Evolutionary conservation across 2,113 vertebrate species (phyloP), one percentile per base, ranked within the genome.

Genomic region (Centropristis striata): DNA sequence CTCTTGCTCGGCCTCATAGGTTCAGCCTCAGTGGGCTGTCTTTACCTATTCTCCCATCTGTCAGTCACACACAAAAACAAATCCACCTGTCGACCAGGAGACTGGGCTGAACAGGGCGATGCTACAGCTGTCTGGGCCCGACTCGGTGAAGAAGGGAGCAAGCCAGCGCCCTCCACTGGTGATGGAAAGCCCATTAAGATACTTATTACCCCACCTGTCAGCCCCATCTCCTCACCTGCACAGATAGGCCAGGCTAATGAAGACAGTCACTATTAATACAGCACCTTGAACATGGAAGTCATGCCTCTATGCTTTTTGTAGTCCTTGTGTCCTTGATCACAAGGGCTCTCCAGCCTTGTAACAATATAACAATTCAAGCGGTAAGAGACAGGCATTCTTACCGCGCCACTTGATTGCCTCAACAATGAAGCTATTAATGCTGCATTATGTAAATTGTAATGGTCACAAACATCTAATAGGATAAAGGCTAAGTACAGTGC

Each of bases 11-110:
- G 90, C 85, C 93, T 90, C 86, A 90, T 93, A 91, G 92, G 91
- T 94, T 95, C 93, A 91, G 92, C 90, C 87, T 92, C 92, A 94
- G 87, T 93, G 93, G 91, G 80, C 91, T 95, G 94, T 93, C 94
- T 91, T 93, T 86, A 92, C 86, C 83, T 86, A 93, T 95, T 95
- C 88, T 88, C 87, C 81, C 85, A 92, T 91, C 93, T 94, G 94
- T 93, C 94, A 91, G 89, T 95, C 95, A 93, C 90, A 81, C 84
- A 77, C 72, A 67, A 88, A 92, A 93, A 94, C 93, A 94, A 94
- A 94, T 92, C 90, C 92, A 93, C 92, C 93, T 94, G 90, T 94
- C 94, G 80, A 71, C 88, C 84, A 37, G 71, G 82, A 91, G 91
- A 80, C 90, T 75, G 86, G 84, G 82, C 88, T 74, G 86, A 92